phyloP scores from a whole-genome alignment of 2,797 vertebrate genomes.

The Lithobates pipiens region DNA sequence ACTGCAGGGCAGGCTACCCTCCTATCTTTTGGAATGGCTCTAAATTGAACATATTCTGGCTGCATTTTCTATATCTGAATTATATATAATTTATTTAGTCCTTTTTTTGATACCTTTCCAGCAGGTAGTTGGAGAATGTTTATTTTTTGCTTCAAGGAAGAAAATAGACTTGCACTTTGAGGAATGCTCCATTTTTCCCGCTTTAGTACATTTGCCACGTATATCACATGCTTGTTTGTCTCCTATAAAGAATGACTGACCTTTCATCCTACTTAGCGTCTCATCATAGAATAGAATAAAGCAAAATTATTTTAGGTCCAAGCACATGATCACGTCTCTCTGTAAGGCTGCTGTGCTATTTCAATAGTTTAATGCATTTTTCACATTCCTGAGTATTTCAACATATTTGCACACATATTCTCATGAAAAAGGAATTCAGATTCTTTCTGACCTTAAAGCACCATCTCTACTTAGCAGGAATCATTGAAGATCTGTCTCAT shows the following conservation, averaged over 20 bases:
- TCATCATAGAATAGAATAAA: constrained; percentile 31
- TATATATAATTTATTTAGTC: too few species aligned
- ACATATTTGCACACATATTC: constrained; percentile 53
- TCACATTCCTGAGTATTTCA: constrained; percentile 54
- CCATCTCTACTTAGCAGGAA: constrained; percentile 17
- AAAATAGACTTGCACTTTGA: too few species aligned
- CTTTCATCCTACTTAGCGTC: constrained; percentile 26
- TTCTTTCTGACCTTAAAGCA: constrained; percentile 47
- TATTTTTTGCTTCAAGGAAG: too few species aligned
- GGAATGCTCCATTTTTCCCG: too few species aligned
- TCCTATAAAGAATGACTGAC: not conserved
- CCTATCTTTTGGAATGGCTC: too few species aligned
- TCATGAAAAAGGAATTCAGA: constrained; percentile 37
- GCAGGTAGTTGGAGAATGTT: too few species aligned
- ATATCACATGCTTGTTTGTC: not conserved
- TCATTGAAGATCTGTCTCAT: not conserved
- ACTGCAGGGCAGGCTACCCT: too few species aligned
- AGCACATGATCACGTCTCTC: not conserved
- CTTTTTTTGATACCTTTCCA: too few species aligned
- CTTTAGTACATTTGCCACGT: not conserved
- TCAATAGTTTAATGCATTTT: constrained; percentile 50
- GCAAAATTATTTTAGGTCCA: constrained; percentile 28
- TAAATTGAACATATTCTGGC: too few species aligned
- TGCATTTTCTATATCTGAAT: too few species aligned
- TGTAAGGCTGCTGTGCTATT: constrained; percentile 24